Percentiles rank a stretch among this genome's conserved stretches.
Evolutionary conservation across 2,113 vertebrate species (phyloP).

Genomic region (Sigmodon hispidus): DNA sequence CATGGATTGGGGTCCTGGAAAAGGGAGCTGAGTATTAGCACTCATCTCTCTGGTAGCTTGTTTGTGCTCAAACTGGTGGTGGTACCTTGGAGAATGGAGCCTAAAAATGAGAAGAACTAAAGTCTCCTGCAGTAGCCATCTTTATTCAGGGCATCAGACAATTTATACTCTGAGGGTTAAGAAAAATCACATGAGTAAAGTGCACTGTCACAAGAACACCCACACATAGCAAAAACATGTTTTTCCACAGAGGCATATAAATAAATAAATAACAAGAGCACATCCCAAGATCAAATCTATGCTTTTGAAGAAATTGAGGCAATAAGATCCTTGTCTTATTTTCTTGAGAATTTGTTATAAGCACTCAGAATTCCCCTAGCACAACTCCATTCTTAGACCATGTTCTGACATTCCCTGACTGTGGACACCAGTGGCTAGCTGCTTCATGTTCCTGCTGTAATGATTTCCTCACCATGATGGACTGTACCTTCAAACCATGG

Average conservation of each 20-base stretch:
- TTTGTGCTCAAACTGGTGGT: neutral
- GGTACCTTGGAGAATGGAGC: neutral
- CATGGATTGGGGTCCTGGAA: neutral
- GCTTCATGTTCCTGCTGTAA: neutral
- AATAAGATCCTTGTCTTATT: neutral
- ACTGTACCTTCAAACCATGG: neutral
- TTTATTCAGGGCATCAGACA: neutral
- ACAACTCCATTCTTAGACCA: neutral
- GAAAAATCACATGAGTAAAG: neutral
- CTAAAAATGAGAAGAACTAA: neutral
- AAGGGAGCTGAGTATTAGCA: no score
- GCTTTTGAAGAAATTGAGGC: neutral
- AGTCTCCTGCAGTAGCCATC: neutral
- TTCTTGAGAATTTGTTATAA: neutral
- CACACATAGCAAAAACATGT: neutral
- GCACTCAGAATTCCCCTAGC: neutral
- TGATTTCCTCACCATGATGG: neutral
- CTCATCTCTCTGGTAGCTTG: neutral
- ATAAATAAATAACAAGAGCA: neutral
- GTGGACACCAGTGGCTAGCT: no score
- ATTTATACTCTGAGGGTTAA: neutral
- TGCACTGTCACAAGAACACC: neutral
- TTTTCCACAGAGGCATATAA: neutral
- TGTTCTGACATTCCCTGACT: neutral
- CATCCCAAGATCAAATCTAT: neutral